These are phyloP conservation scores for Saccostrea echinata DNA, from an alignment of 1,140 invertebrate species.

Conservation along the genomic window DNA sequence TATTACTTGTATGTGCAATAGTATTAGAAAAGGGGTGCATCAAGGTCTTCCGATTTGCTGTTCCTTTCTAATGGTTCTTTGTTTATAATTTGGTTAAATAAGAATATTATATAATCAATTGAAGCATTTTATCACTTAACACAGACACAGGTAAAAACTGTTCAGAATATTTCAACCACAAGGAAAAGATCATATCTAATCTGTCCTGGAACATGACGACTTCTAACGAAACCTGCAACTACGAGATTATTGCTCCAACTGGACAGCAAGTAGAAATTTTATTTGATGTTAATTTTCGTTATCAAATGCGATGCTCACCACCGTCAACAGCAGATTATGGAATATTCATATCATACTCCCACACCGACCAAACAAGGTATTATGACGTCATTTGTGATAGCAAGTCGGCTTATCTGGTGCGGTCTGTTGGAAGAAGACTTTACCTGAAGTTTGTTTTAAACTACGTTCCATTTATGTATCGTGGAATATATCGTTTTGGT, in stretches of 20 bases:
- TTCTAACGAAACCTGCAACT: background rate
- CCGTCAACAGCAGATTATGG: background rate
- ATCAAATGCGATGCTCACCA: background rate
- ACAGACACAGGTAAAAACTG: background rate
- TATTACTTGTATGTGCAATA: too few relatives aligned
- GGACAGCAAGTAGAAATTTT: slow-evolving; percentile 5
- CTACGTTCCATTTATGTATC: background rate
- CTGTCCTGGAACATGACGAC: background rate
- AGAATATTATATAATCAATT: too few relatives aligned
- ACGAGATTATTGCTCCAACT: background rate
- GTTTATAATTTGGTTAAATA: too few relatives aligned
- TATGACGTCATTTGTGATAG: slow-evolving; percentile 26
- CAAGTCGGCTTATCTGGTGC: background rate
- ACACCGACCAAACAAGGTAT: background rate
- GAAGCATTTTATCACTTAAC: too few relatives aligned
- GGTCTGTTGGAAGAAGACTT: background rate
- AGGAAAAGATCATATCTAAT: background rate
- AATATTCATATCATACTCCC: slow-evolving; percentile 9
- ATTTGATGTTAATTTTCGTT: background rate
- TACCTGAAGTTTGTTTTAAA: background rate
- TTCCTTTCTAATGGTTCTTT: too few relatives aligned
- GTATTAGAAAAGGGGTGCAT: too few relatives aligned
- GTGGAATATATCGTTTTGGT: background rate
- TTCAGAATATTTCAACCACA: background rate
- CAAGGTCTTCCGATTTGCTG: too few relatives aligned